A percentile compares a stretch with the other conserved stretches of the same genome.
These are phyloP conservation scores for Hypolimnas misippus DNA, from an alignment of 2,888 invertebrate species.

Conservation along the genomic window DNA sequence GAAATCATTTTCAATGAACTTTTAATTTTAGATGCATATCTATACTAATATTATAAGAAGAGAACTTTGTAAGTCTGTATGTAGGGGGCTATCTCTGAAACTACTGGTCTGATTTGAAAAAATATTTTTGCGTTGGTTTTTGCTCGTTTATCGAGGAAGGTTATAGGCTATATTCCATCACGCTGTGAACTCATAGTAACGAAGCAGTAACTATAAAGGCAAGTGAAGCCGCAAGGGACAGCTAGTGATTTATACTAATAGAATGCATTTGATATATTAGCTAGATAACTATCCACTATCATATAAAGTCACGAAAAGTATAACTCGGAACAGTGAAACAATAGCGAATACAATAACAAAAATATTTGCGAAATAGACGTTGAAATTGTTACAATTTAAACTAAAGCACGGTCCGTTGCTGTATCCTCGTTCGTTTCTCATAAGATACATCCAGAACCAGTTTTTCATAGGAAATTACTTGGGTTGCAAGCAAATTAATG, in stretches of 20 bases:
- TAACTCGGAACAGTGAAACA: background rate
- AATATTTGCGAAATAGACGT: slow-evolving; percentile 1
- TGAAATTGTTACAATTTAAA: slow-evolving; percentile 19
- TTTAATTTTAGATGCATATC: too few species aligned
- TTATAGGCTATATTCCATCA: too few species aligned
- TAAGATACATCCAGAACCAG: slow-evolving; percentile 57
- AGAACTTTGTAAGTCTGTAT: too few species aligned
- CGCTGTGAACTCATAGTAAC: too few species aligned
- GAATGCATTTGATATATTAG: background rate
- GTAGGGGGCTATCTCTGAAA: too few species aligned
- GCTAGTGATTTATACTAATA: background rate
- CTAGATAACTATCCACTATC: background rate
- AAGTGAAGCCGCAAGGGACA: too few species aligned
- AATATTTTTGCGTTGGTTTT: too few species aligned
- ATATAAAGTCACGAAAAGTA: background rate
- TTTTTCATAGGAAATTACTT: slow-evolving; percentile 66
- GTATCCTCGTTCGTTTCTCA: slow-evolving; percentile 48
- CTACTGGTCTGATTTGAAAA: too few species aligned
- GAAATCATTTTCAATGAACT: too few species aligned
- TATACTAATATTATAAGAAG: background rate
- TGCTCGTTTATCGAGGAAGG: too few species aligned
- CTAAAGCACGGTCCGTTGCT: slow-evolving; percentile 17
- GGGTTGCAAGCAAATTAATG: slow-evolving; percentile 60
- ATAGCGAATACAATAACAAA: background rate
- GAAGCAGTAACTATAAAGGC: too few species aligned